Percentiles rank a stretch among this genome's conserved stretches.
Evolutionary conservation across 2,113 vertebrate genomes (phyloP).

Genomic region (Toxotes chatareus): DNA sequence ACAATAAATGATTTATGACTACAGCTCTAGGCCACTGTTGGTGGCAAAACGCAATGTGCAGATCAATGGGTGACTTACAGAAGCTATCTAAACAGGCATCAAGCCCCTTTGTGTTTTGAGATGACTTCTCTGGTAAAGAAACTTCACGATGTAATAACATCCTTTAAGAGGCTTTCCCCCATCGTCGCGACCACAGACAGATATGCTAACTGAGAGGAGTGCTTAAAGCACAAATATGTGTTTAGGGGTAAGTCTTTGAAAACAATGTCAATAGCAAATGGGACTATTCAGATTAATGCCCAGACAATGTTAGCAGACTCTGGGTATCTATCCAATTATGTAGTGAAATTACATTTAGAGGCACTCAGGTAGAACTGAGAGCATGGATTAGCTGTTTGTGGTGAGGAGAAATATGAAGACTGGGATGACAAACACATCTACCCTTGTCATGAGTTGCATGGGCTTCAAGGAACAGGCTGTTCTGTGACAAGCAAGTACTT

Average conservation of each 20-base stretch:
- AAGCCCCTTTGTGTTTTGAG: conserved; percentile 60
- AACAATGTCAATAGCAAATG: conserved; percentile 76
- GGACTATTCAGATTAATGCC: conserved; percentile 76
- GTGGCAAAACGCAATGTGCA: conserved; percentile 60
- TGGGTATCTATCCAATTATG: conserved; percentile 81
- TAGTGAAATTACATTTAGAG: conserved; percentile 79
- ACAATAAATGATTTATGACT: conserved; percentile 77
- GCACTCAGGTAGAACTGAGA: conserved; percentile 78
- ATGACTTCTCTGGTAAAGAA: conserved; percentile 46
- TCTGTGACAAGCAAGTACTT: not conserved
- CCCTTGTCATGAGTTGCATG: conserved; percentile 53
- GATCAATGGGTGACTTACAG: conserved; percentile 65
- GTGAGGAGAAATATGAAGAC: conserved; percentile 63
- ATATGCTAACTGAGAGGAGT: conserved; percentile 48
- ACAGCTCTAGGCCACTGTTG: conserved; percentile 65
- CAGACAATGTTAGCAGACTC: conserved; percentile 74
- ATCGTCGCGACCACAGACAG: conserved; percentile 22
- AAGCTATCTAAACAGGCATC: conserved; percentile 56
- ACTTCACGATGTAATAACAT: conserved; percentile 49
- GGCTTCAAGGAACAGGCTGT: conserved; percentile 20
- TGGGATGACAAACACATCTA: conserved; percentile 66
- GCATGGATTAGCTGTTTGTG: conserved; percentile 55
- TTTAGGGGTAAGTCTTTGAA: conserved; percentile 69
- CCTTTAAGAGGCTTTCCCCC: conserved; percentile 46
- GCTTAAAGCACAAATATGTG: conserved; percentile 60